Evolutionary conservation across 2,888 invertebrate genomes (phyloP).

Genomic region (Tetragonisca angustula): DNA sequence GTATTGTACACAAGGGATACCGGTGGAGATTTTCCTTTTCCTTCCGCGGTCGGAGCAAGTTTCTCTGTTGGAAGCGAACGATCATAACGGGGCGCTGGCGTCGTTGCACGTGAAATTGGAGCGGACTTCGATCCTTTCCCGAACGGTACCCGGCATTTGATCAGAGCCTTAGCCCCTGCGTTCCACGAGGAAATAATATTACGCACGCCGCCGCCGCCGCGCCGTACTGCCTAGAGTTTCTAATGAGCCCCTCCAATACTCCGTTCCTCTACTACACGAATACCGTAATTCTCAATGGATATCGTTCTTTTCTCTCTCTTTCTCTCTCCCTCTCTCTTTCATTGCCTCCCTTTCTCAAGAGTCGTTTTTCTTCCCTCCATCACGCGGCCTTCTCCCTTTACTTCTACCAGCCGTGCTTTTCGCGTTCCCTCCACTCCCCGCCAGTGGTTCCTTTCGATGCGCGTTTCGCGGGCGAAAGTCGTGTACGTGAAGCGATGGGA

Average conservation of each 20-base stretch:
- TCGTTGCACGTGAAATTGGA: constrained; percentile 67
- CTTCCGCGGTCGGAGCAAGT: constrained; percentile 54
- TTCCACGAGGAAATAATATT: constrained; percentile 63
- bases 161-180: constrained; percentile 58
- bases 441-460: constrained; percentile 12
- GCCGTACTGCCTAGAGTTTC: constrained; percentile 46
- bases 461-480: constrained; percentile 45
- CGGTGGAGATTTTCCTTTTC: constrained; percentile 60
- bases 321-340: constrained; percentile 13
- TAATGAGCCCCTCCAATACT: constrained; percentile 51
- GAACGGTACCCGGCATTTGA: constrained; percentile 68
- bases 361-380: constrained; percentile 39
- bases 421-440: not conserved
- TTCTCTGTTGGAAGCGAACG: constrained; percentile 26
- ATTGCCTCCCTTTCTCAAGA: constrained; percentile 22
- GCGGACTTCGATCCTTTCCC: constrained; percentile 70
- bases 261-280: constrained; percentile 52
- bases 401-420: constrained; percentile 11
- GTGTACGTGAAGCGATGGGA: constrained; percentile 42
- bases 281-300: constrained; percentile 71
- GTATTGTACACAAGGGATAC: constrained; percentile 2
- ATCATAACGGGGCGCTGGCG: constrained; percentile 65
- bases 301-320: constrained; percentile 56
- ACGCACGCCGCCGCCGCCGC: constrained; percentile 28
- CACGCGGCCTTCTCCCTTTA: constrained; percentile 6